phyloP scores from a whole-genome alignment of 2,888 invertebrate genomes.

The Muschampia plurimacula region DNA sequence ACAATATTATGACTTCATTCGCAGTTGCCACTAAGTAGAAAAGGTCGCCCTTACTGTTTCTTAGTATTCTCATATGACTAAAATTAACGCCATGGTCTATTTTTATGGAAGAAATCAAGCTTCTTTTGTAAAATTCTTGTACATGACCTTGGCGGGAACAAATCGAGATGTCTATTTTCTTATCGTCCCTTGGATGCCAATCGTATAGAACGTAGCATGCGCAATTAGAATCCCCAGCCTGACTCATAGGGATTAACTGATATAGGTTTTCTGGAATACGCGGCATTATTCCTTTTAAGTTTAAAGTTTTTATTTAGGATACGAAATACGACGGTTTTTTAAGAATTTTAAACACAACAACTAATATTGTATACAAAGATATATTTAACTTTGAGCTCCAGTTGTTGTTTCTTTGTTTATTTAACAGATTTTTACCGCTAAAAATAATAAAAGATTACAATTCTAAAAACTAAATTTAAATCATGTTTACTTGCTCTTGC shows the following conservation, averaged over 20 bases:
- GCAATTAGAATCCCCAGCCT: background rate
- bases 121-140: constrained; percentile 65
- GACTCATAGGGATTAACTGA: constrained; percentile 14
- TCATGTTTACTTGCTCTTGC: too few species aligned
- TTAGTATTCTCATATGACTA: constrained; percentile 58
- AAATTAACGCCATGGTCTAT: constrained; percentile 49
- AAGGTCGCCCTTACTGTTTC: constrained; percentile 62
- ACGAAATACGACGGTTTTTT: too few species aligned
- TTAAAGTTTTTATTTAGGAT: too few species aligned
- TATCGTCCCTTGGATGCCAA: constrained; percentile 64
- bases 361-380: too few species aligned
- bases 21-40: constrained; percentile 63
- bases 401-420: too few species aligned
- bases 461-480: too few species aligned
- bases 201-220: constrained; percentile 69
- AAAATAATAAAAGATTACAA: too few species aligned
- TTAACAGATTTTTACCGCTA: too few species aligned
- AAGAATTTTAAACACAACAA: background rate
- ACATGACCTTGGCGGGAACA: constrained; percentile 66
- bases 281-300: background rate
- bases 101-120: constrained; percentile 55
- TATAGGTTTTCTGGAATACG: constrained; percentile 1
- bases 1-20: constrained; percentile 61
- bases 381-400: too few species aligned
- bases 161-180: constrained; percentile 63